Percentiles rank a stretch among this genome's conserved stretches.
phyloP scores from a whole-genome alignment of 53 echinoderm and acorn worm species.

The Stichopus horrens region DNA sequence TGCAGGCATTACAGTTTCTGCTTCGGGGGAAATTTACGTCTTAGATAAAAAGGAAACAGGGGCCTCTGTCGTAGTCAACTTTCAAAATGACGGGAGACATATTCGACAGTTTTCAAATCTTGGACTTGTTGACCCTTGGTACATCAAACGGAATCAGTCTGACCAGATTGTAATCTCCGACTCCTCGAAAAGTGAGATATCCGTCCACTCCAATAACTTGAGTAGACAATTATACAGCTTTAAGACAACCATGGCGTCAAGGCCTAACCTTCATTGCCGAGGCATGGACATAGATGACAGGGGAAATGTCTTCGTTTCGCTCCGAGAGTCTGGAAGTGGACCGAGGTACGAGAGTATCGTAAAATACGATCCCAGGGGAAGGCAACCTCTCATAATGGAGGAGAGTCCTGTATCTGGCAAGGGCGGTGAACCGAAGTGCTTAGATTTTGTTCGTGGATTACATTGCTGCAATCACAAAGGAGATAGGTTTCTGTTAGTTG shows the following conservation, averaged over 20 bases:
- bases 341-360: background rate
- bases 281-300: background rate
- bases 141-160: background rate
- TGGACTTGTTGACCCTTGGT: background rate
- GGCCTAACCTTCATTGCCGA: background rate
- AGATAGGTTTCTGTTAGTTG: background rate
- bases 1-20: background rate
- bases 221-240: too few species aligned
- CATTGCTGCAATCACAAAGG: background rate
- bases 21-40: background rate
- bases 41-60: background rate
- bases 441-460: constrained; percentile 1
- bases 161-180: background rate
- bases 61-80: background rate
- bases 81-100: background rate
- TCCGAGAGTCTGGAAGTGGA: background rate
- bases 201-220: too few species aligned
- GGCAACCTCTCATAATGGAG: background rate
- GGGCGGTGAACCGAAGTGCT: background rate
- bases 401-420: background rate
- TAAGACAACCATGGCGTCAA: background rate
- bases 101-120: background rate
- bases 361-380: background rate
- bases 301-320: background rate
- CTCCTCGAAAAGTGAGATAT: background rate